A percentile compares a stretch with the other conserved stretches of the same genome.
These are phyloP conservation scores for Sesia apiformis DNA, from an alignment of 2,888 invertebrate genomes.

Conservation along the genomic window DNA sequence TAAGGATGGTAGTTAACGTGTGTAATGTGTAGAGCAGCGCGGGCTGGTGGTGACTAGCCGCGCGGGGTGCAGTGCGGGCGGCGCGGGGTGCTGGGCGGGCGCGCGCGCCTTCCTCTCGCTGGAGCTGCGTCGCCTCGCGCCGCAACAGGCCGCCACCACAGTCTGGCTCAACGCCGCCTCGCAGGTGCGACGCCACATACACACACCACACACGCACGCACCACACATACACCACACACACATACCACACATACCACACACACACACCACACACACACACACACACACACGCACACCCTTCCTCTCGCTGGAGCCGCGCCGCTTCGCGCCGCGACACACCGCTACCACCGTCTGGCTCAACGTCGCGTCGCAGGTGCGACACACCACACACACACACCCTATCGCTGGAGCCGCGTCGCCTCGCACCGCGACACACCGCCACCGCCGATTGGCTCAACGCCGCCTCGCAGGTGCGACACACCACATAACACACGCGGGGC, in stretches of 20 bases:
- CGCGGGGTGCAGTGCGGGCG: conserved; percentile 29
- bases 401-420: conserved; percentile 31
- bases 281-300: conserved; percentile 13
- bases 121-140: conserved; percentile 32
- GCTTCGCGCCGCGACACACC: conserved; percentile 24
- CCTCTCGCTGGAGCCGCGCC: conserved; percentile 35
- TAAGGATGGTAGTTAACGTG: too few species aligned
- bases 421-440: conserved; percentile 24
- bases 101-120: conserved; percentile 36
- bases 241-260: too few species aligned
- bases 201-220: too few species aligned
- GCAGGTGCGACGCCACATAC: conserved; percentile 24
- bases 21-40: conserved; percentile 11
- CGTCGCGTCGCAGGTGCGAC: conserved; percentile 40
- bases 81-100: conserved; percentile 21
- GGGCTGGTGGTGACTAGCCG: conserved; percentile 19
- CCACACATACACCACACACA: too few species aligned
- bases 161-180: conserved; percentile 47
- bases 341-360: conserved; percentile 47
- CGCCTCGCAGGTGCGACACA: conserved; percentile 36
- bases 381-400: conserved; percentile 18
- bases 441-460: conserved; percentile 50
- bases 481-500: not conserved
- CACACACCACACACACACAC: too few species aligned
- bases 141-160: conserved; percentile 26